phyloP scores from a whole-genome alignment of 2,797 vertebrate species.

The Rallus crepitans region DNA sequence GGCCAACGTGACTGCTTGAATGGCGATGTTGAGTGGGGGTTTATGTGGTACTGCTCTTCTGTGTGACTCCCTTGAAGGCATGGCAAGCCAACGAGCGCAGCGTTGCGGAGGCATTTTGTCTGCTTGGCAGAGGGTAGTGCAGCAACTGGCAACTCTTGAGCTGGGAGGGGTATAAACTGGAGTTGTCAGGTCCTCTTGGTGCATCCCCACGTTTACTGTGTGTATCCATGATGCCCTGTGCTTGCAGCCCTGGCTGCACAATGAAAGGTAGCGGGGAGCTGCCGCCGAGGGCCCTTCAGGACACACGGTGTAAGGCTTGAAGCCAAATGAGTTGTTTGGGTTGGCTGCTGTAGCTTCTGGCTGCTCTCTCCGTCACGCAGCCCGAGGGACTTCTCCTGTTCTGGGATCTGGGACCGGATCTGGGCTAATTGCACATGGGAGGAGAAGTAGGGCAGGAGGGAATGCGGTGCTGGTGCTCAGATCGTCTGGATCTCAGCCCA shows the following conservation, averaged over 20 bases:
- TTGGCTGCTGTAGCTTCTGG: constrained; percentile 41
- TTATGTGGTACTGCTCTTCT: background rate
- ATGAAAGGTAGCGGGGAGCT: background rate
- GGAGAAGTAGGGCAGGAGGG: background rate
- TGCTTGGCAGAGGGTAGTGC: rapidly evolving
- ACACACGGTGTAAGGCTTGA: background rate
- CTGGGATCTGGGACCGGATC: constrained; percentile 37
- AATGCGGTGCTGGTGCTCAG: background rate
- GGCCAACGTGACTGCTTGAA: background rate
- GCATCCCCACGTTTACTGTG: rapidly evolving
- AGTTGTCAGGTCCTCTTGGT: background rate
- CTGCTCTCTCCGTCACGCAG: background rate
- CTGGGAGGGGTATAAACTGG: rapidly evolving
- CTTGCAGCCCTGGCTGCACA: background rate
- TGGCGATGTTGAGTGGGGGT: rapidly evolving
- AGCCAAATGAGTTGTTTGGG: constrained; percentile 46
- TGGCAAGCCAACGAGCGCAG: background rate
- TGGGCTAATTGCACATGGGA: background rate
- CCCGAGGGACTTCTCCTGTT: constrained; percentile 24
- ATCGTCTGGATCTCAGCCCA: background rate
- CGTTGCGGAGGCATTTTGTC: rapidly evolving
- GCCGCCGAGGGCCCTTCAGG: constrained; percentile 38
- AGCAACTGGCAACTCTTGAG: background rate
- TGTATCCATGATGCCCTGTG: rapidly evolving
- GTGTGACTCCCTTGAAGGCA: rapidly evolving